These are phyloP conservation scores for Uromys caudimaculatus DNA, from an alignment of 2,797 vertebrate genomes.

Conservation along the genomic window DNA sequence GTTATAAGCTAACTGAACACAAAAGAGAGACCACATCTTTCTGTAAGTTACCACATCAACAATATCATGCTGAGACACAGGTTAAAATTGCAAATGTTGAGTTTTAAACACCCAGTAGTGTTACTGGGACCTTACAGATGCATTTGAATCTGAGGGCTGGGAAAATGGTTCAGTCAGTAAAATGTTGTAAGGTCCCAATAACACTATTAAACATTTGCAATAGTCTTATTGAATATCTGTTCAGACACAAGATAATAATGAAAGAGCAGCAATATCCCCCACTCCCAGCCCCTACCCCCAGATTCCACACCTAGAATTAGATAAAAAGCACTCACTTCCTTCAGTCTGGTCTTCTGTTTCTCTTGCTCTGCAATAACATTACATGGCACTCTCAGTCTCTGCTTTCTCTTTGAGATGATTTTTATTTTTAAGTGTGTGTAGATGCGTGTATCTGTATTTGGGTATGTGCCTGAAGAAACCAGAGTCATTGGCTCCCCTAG, in stretches of 20 bases:
- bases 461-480: neutral
- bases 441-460: neutral
- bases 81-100: neutral
- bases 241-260: neutral
- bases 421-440: neutral
- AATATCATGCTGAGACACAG: neutral
- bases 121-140: neutral
- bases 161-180: neutral
- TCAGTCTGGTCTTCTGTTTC: neutral
- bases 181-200: neutral
- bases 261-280: neutral
- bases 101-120: neutral
- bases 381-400: neutral
- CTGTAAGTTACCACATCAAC: neutral
- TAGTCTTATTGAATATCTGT: neutral
- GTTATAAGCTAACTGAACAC: neutral
- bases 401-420: neutral
- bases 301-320: neutral
- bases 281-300: no score
- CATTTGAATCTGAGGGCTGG: neutral
- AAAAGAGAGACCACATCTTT: neutral
- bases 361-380: neutral
- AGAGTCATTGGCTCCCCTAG: neutral
- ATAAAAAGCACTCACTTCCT: neutral
- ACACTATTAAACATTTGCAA: neutral